A percentile compares a stretch with the other conserved stretches of the same genome.
phyloP scores from a whole-genome alignment of 2,113 vertebrate genomes.

The Phainopepla nitens region DNA sequence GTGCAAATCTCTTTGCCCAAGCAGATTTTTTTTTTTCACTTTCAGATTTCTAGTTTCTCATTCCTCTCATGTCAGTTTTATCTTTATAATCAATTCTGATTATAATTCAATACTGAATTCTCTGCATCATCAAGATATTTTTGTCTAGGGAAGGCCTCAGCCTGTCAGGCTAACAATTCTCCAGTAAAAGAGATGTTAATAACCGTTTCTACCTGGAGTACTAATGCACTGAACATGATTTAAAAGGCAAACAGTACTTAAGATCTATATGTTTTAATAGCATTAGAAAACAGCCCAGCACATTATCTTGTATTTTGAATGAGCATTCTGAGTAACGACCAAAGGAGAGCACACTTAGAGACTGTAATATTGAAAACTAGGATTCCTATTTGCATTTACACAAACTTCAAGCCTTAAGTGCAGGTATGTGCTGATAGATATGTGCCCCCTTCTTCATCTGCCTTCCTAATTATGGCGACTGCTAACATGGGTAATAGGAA shows the following conservation, averaged over 20 bases:
- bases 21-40: background rate
- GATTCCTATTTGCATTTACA: background rate
- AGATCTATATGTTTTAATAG: background rate
- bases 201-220: background rate
- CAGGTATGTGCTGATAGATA: background rate
- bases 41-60: background rate
- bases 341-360: accelerated
- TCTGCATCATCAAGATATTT: background rate
- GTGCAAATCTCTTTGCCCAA: background rate
- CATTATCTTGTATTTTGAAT: background rate
- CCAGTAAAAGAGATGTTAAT: background rate
- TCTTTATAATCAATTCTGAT: background rate
- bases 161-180: background rate
- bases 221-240: background rate
- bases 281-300: background rate
- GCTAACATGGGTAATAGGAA: background rate
- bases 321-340: background rate
- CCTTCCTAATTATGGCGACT: background rate
- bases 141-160: background rate
- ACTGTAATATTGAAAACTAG: background rate
- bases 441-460: background rate
- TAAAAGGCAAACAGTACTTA: background rate
- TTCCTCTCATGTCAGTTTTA: background rate
- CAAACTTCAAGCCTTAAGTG: background rate
- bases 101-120: too few species aligned